phyloP scores from a whole-genome alignment of 1,140 invertebrate genomes.

The Theocolax elegans region DNA sequence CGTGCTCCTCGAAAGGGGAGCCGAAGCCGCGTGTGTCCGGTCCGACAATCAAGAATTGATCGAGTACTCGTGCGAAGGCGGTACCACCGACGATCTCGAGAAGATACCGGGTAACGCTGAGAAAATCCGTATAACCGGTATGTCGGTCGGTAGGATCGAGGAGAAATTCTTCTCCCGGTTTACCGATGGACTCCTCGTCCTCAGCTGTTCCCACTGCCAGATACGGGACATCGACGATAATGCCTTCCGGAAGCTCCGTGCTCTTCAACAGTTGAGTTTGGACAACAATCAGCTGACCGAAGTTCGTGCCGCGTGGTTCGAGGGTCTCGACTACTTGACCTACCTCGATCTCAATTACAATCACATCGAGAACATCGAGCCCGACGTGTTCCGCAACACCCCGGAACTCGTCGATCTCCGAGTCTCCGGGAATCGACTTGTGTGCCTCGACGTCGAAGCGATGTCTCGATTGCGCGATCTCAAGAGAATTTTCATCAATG shows the following conservation, averaged over 20 bases:
- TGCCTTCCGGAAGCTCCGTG: conserved; percentile 51
- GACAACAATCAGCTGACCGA: conserved; percentile 55
- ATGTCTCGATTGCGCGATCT: conserved; percentile 51
- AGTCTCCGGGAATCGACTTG: conserved; percentile 59
- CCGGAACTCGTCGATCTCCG: conserved; percentile 57
- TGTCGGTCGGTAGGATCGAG: conserved; percentile 51
- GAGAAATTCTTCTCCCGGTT: conserved; percentile 54
- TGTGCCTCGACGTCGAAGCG: conserved; percentile 56
- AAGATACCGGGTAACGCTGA: conserved; percentile 50
- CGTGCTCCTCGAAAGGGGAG: neutral
- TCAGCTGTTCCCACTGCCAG: conserved; percentile 57
- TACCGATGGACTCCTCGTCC: conserved; percentile 52
- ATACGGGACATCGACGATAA: conserved; percentile 56
- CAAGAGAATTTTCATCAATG: conserved; percentile 55
- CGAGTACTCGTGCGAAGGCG: conserved; percentile 57
- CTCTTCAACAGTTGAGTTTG: conserved; percentile 59
- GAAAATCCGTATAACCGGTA: conserved; percentile 55
- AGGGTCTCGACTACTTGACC: conserved; percentile 53
- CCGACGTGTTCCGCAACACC: conserved; percentile 52
- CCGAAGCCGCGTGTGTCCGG: conserved; percentile 43
- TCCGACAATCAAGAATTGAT: conserved; percentile 51
- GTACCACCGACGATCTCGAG: conserved; percentile 49
- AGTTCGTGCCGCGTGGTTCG: conserved; percentile 55
- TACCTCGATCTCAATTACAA: conserved; percentile 63
- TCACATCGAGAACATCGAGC: conserved; percentile 55